Percentiles rank a stretch among this genome's conserved stretches.
These are phyloP conservation scores for Eupithecia exiguata DNA, from an alignment of 2,888 invertebrate genomes.

Conservation along the genomic window DNA sequence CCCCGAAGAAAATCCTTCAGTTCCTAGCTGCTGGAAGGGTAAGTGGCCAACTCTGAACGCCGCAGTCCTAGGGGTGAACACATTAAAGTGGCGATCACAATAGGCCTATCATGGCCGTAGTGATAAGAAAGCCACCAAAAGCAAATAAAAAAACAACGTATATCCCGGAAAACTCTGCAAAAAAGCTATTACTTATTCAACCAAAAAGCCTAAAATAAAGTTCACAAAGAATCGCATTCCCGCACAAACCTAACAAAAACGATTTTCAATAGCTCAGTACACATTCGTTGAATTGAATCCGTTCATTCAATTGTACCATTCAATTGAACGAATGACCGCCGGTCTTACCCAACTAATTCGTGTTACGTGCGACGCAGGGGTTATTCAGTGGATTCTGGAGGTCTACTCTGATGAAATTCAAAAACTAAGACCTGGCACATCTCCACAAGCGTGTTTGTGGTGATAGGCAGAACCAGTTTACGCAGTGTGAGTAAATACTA, in stretches of 20 bases:
- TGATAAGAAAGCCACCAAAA: too few relatives aligned
- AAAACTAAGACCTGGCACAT: too few relatives aligned
- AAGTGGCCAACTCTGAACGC: too few relatives aligned
- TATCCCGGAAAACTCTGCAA: not conserved
- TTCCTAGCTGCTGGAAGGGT: too few relatives aligned
- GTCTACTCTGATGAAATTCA: not conserved
- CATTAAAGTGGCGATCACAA: too few relatives aligned
- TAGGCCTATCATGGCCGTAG: too few relatives aligned
- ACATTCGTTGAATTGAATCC: conserved; percentile 51
- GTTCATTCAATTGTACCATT: conserved; percentile 53
- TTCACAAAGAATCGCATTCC: conserved; percentile 5
- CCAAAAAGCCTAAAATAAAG: conserved; percentile 10
- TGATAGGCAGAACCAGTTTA: too few relatives aligned
- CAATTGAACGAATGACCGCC: conserved; percentile 62
- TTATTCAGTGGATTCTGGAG: conserved; percentile 7
- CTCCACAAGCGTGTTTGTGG: too few relatives aligned
- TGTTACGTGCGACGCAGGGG: conserved; percentile 53
- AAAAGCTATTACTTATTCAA: not conserved
- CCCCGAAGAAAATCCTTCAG: too few relatives aligned
- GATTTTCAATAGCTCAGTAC: conserved; percentile 21
- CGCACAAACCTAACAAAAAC: conserved; percentile 9
- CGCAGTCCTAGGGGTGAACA: too few relatives aligned
- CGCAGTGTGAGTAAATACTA: too few relatives aligned
- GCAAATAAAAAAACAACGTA: too few relatives aligned
- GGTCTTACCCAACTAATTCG: conserved; percentile 64